Percentiles rank a stretch among this genome's conserved stretches.
phyloP scores from a whole-genome alignment of 2,888 invertebrate genomes.

The Piscicola geometra region DNA sequence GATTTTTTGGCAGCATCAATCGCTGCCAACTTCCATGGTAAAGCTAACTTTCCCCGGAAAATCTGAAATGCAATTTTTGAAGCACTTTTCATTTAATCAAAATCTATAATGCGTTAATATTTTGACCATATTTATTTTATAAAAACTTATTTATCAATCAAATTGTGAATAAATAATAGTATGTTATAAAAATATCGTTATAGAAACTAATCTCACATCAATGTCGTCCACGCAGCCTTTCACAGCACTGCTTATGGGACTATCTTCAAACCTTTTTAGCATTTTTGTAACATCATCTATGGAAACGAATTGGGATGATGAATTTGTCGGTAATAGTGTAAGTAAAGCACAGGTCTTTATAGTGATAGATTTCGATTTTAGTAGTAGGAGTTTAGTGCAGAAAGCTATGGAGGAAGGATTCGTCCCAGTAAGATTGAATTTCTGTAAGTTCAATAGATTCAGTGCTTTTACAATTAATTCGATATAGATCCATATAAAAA shows the following conservation, averaged over 20 bases:
- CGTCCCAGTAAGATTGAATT: conserved; percentile 4
- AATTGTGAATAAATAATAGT: background rate
- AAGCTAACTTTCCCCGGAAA: background rate
- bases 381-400: conserved; percentile 14
- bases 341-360: background rate
- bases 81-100: background rate
- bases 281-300: background rate
- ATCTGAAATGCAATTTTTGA: conserved; percentile 1
- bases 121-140: background rate
- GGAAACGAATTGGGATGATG: background rate
- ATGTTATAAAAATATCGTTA: too few relatives aligned
- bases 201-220: conserved; percentile 29
- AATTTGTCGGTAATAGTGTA: background rate
- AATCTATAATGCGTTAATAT: background rate
- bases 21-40: conserved; percentile 31
- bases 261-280: background rate
- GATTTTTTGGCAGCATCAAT: conserved; percentile 29
- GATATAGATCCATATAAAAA: too few relatives aligned
- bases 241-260: conserved; percentile 15
- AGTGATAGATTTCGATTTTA: conserved; percentile 1
- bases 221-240: conserved; percentile 36
- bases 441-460: too few relatives aligned
- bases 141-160: background rate
- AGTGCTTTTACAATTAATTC: too few relatives aligned
- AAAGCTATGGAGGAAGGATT: background rate